A percentile compares a stretch with the other conserved stretches of the same genome.
Evolutionary conservation across 1,140 invertebrate species (phyloP).

Genomic region (Panagrolaimus sp.): DNA sequence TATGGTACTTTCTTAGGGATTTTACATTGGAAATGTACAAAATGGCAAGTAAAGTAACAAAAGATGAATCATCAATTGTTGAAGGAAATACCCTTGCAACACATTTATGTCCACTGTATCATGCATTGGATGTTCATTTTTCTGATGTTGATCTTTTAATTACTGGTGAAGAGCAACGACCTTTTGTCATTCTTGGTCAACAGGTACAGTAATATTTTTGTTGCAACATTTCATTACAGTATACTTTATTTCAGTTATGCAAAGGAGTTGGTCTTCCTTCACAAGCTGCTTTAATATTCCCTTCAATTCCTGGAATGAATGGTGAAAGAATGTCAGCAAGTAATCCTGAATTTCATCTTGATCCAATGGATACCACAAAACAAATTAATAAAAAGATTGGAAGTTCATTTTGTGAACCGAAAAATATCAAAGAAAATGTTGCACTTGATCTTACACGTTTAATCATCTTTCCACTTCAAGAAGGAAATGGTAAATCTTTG

Average conservation of each 20-base stretch:
- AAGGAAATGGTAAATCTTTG: constrained; percentile 59
- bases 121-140: constrained; percentile 79
- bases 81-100: constrained; percentile 94
- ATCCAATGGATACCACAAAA: constrained; percentile 80
- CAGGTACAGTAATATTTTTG: constrained; percentile 59
- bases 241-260: constrained; percentile 20
- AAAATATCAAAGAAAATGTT: constrained; percentile 85
- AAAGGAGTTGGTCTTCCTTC: neutral
- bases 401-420: constrained; percentile 94
- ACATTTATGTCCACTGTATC: constrained; percentile 80
- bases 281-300: constrained; percentile 31
- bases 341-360: constrained; percentile 94
- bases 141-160: constrained; percentile 64
- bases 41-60: constrained; percentile 81
- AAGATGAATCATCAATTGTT: constrained; percentile 92
- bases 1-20: constrained; percentile 63
- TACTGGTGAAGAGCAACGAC: constrained; percentile 32
- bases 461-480: constrained; percentile 44
- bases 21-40: constrained; percentile 93
- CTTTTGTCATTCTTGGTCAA: constrained; percentile 25
- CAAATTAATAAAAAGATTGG: constrained; percentile 90
- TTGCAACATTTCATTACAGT: constrained; percentile 61
- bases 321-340: constrained; percentile 84
- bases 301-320: constrained; percentile 64
- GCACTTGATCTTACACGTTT: constrained; percentile 43